Base-by-base conservation (phyloP, 1,140 invertebrate genomes). In the Lepidurus packardi region DNA sequence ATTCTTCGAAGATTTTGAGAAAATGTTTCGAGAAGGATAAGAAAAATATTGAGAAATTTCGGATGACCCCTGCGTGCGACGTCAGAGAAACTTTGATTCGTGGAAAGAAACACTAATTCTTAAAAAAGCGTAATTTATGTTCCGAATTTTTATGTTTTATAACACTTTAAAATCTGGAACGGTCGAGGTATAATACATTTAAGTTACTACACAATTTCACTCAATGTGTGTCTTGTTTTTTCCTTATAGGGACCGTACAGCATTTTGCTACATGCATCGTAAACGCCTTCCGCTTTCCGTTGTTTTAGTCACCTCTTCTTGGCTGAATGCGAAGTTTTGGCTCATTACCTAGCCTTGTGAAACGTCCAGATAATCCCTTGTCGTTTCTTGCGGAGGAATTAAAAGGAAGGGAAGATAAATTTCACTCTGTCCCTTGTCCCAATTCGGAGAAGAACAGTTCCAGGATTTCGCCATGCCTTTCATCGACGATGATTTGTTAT, bases 401-500 rank as follows among this genome's bases (percentile, higher is more conserved):
- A 65, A 47, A 21, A 65, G 53, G 16, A 65, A 65, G 6, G 34
- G 34, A 34, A 34, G 3, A 34, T 4, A 34, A 2, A 34, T 4
- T 34, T 34, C 34, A 34, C 53, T 65, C 21, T 65, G 53, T 65
- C 21, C 53, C 21, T 65, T 13, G 6, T 21, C 53, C 21, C 16
- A 65, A 65, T 65, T 65, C 53, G 53, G 4, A 65, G 53, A n/a
- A 65, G 21, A 65, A 65, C 53, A 65, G 6, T 65, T 65, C 21
- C 16, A 13, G 4, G 21, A 65, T 21, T 21, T 85, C 84, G 87
- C 83, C 88, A 96, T 96, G 94, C 93, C 94, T 87, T 96, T 95
- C 89, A 94, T 96, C 87, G 93, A 95, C 88, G 94, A 95, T 89
- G 93, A 95, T 84, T 86, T 93, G 81, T 90, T 95, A 81, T 95